Conservation (phyloP, 2,888 invertebrate genomes). For the Lasioglossum villosulum region DNA sequence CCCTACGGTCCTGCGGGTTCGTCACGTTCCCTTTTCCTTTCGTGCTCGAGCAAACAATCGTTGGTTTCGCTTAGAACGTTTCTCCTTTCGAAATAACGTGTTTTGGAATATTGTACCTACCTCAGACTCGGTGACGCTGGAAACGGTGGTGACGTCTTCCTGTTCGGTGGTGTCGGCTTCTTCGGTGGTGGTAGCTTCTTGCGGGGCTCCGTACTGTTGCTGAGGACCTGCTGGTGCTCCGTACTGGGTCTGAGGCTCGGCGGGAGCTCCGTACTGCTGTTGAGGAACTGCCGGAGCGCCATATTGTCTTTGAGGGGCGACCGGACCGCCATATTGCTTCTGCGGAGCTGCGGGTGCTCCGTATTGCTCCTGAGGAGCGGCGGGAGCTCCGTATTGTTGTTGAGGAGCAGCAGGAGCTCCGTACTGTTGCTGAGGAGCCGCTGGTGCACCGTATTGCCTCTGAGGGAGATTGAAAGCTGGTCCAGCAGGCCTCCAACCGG, state of each 20-base stretch:
- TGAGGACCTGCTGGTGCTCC: slow-evolving; percentile 65
- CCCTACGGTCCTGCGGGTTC: slow-evolving; percentile 34
- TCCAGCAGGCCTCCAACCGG: slow-evolving; percentile 85
- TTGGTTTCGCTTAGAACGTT: not conserved
- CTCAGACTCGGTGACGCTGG: slow-evolving; percentile 79
- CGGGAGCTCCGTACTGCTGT: slow-evolving; percentile 74
- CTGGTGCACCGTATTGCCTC: slow-evolving; percentile 71
- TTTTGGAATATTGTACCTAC: slow-evolving; percentile 59
- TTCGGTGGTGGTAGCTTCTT: slow-evolving; percentile 80
- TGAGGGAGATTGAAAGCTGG: slow-evolving; percentile 84
- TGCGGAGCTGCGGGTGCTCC: slow-evolving; percentile 65
- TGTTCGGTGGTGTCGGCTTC: slow-evolving; percentile 80
- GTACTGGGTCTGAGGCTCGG: slow-evolving; percentile 65
- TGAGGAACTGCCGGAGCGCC: slow-evolving; percentile 65
- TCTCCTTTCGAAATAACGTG: not conserved
- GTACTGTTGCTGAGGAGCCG: slow-evolving; percentile 76
- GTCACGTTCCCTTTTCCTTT: slow-evolving; percentile 38
- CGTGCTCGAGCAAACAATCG: slow-evolving; percentile 32
- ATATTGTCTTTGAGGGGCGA: slow-evolving; percentile 76
- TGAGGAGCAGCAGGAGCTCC: slow-evolving; percentile 66
- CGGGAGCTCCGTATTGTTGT: slow-evolving; percentile 61
- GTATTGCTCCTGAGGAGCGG: slow-evolving; percentile 57
- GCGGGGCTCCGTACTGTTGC: slow-evolving; percentile 71
- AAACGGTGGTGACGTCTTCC: slow-evolving; percentile 80
- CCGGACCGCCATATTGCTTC: slow-evolving; percentile 71